phyloP scores from a whole-genome alignment of 2,797 vertebrate species.

The Merluccius polli region DNA sequence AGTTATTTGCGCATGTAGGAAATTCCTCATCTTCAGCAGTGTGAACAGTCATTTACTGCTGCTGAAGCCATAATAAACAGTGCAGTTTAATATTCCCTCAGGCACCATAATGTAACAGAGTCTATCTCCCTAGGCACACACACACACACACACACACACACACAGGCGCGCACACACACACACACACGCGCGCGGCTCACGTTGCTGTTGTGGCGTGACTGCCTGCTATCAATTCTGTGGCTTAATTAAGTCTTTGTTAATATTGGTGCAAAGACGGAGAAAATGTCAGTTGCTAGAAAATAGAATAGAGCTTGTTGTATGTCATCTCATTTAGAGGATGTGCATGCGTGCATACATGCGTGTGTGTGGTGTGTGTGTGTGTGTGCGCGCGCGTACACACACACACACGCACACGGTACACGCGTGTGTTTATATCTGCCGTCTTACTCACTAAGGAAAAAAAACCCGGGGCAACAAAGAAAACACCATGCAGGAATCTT shows the following conservation, averaged over 20 bases:
- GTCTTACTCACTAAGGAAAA: slow-evolving; percentile 13
- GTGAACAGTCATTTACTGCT: slow-evolving; percentile 61
- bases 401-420: no score
- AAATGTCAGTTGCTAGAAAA: slow-evolving; percentile 31
- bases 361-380: slow-evolving; percentile 9
- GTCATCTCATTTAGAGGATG: slow-evolving; percentile 34
- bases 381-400: not conserved
- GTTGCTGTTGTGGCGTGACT: slow-evolving; percentile 31
- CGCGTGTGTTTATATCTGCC: slow-evolving; percentile 2
- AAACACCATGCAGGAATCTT: not conserved
- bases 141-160: not conserved
- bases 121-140: not conserved
- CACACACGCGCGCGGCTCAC: slow-evolving; percentile 13
- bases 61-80: slow-evolving; percentile 63
- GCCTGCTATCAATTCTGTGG: slow-evolving; percentile 38
- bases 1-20: slow-evolving; percentile 62
- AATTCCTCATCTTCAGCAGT: slow-evolving; percentile 64
- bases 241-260: slow-evolving; percentile 53
- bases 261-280: slow-evolving; percentile 34
- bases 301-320: slow-evolving; percentile 14
- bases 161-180: not conserved
- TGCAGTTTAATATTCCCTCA: slow-evolving; percentile 57
- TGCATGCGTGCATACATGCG: slow-evolving; percentile 22
- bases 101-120: slow-evolving; percentile 30
- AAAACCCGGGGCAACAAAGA: not conserved